Conservation (phyloP, 2,113 vertebrate genomes). For the Puffinus mauretanicus region DNA sequence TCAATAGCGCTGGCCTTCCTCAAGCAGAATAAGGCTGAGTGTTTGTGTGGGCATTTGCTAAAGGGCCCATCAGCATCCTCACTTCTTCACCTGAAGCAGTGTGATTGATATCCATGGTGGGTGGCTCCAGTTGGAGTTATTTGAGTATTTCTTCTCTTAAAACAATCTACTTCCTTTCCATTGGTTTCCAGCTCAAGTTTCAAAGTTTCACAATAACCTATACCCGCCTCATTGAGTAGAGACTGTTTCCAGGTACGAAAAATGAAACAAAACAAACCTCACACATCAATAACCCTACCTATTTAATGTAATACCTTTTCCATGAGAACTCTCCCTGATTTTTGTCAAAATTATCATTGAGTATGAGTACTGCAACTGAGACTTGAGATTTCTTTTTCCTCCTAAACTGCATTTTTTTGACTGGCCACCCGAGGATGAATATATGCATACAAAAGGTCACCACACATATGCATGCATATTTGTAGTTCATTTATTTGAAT, state of each 20-base stretch:
- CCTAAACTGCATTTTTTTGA: neutral
- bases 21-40: neutral
- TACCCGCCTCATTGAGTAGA: neutral
- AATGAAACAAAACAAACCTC: accelerated
- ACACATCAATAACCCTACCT: neutral
- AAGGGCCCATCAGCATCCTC: neutral
- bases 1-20: neutral
- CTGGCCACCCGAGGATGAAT: accelerated
- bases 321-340: neutral
- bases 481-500: neutral
- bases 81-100: neutral
- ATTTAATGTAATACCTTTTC: neutral
- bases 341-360: neutral
- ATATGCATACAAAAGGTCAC: neutral
- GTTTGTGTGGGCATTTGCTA: neutral
- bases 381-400: neutral
- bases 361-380: neutral
- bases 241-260: neutral
- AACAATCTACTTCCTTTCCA: neutral
- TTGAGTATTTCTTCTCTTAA: neutral
- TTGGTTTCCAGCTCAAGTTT: neutral
- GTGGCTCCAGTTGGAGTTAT: neutral
- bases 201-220: neutral
- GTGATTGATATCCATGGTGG: neutral
- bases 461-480: neutral